phyloP scores from a whole-genome alignment of 2,113 vertebrate genomes.

The Eulacestoma nigropectus region DNA sequence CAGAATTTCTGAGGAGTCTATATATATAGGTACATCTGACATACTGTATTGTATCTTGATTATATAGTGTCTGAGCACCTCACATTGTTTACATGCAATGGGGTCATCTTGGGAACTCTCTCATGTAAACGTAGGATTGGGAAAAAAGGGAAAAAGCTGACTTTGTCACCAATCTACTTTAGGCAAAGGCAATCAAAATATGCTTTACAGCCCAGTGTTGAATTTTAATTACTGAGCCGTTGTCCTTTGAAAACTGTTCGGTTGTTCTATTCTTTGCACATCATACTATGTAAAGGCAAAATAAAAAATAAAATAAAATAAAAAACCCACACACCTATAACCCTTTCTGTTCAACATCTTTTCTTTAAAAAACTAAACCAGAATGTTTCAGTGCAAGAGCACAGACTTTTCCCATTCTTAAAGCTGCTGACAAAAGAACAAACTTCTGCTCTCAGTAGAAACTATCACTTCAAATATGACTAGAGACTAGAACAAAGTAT shows the following conservation, averaged over 20 bases:
- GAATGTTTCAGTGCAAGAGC: background rate
- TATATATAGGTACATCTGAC: background rate
- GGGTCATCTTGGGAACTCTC: background rate
- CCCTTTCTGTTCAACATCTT: background rate
- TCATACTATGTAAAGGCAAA: background rate
- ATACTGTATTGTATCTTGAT: too few relatives aligned
- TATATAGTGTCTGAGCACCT: background rate
- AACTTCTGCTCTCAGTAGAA: background rate
- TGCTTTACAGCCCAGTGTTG: accelerated
- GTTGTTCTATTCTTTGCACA: background rate
- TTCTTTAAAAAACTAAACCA: background rate
- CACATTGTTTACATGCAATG: background rate
- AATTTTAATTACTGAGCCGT: background rate
- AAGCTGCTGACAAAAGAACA: background rate
- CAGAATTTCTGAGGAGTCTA: background rate
- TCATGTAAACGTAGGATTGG: background rate
- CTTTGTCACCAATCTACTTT: background rate
- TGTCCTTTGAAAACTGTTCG: background rate
- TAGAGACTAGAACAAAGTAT: background rate
- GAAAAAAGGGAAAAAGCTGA: background rate
- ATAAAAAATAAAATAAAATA: background rate
- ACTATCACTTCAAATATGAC: background rate
- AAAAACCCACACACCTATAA: accelerated
- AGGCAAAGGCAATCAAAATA: background rate
- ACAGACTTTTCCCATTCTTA: background rate